Evolutionary conservation across 2,113 vertebrate species (phyloP), one percentile per base, ranked within the genome.

Genomic region (Fulmarus glacialis): DNA sequence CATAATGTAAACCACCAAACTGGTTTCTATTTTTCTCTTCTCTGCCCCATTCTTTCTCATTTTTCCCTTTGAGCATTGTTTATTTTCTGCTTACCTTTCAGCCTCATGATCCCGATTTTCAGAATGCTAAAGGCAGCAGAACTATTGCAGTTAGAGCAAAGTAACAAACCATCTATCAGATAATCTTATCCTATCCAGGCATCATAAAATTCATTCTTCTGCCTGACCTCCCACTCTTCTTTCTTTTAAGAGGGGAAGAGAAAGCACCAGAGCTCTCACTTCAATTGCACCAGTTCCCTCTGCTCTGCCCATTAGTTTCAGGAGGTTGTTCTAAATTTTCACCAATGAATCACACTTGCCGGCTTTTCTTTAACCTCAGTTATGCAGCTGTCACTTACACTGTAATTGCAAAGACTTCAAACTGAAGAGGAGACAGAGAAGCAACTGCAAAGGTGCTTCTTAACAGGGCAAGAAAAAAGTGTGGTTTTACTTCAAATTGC

Each of bases 151-250:
- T 55, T 79, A 60, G 14, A 91, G 45, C 32, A 15, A 42, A 89
- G 48, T 27, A 80, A n/a, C 12, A 91, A 93, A 48, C 36, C 10
- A 48, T 86, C 64, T 89, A 56, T 68, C 73, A 84, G 42, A 82
- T 68, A 75, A 82, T 75, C 73, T 89, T 78, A 68, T 48, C 30
- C 30, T 74, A 59, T 36, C 23, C 52, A 53, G 9, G 20, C 38
- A 91, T 91, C 56, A 50, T 84, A 92, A 90, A 77, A 87, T 84
- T 78, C 8, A 36, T 81, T 89, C 68, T 95, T 92, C 55, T 93
- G 23, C 43, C 47, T 95, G 50, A 81, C 55, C 71, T 94, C 59
- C 17, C 12, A 26, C n/a, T 74, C 47, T 59, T 53, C 23, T 63
- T 83, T 59, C 48, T 95, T 91, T 55, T 43, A 82, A 74, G 47